Percentiles rank a stretch among this genome's conserved stretches.
Evolutionary conservation across 2,113 vertebrate species (phyloP).

Genomic region (Ophthalmolycus amberensis): DNA sequence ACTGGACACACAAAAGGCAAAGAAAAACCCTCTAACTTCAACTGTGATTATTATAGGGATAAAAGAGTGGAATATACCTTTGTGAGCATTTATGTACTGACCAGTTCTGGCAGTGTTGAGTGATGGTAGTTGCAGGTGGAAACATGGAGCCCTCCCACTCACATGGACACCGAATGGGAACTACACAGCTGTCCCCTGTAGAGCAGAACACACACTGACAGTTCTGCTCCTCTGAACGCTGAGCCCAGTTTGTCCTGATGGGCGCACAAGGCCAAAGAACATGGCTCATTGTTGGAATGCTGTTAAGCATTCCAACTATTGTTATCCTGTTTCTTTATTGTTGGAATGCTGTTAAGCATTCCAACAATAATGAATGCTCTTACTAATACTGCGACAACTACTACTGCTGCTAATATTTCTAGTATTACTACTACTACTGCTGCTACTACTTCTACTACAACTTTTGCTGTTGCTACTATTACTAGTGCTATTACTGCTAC

Average conservation of each 20-base stretch:
- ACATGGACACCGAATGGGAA: slow-evolving; percentile 85
- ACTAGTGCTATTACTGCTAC: too few relatives aligned
- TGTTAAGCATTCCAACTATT: too few relatives aligned
- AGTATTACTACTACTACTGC: too few relatives aligned
- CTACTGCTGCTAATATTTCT: too few relatives aligned
- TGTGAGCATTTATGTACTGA: slow-evolving; percentile 65
- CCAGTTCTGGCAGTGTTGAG: slow-evolving; percentile 90
- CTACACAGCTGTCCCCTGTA: slow-evolving; percentile 84
- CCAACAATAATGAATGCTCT: too few relatives aligned
- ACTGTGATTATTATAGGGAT: background rate
- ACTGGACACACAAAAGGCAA: slow-evolving; percentile 72
- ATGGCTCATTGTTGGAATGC: background rate
- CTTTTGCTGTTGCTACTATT: too few relatives aligned
- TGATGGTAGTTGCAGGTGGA: slow-evolving; percentile 81
- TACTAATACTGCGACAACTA: too few relatives aligned
- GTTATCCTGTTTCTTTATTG: too few relatives aligned
- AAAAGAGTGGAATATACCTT: background rate
- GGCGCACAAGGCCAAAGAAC: too few relatives aligned
- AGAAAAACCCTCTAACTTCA: background rate
- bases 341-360: too few relatives aligned
- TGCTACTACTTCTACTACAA: too few relatives aligned
- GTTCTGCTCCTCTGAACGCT: background rate
- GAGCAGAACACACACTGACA: background rate
- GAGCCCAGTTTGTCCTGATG: background rate
- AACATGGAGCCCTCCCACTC: slow-evolving; percentile 86